Conservation (phyloP, 2,888 invertebrate genomes). For the Cataglyphis cursor region DNA sequence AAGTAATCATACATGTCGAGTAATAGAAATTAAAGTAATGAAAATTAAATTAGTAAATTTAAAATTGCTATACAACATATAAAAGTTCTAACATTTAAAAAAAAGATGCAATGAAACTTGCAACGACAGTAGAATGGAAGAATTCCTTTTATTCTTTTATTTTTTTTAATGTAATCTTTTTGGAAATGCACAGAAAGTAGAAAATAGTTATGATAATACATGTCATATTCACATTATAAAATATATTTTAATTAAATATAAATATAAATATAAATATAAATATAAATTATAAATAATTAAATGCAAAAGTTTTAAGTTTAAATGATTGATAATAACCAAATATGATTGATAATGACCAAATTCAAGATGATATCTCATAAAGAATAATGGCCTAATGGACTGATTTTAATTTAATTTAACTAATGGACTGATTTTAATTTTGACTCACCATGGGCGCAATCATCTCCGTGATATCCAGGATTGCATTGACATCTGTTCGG, state of each 20-base stretch:
- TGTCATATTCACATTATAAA: not conserved
- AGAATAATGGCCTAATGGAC: not conserved
- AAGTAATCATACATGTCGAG: not conserved
- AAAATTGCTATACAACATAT: not conserved
- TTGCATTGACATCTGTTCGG: constrained; percentile 89
- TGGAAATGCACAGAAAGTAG: not conserved
- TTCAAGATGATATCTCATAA: not conserved
- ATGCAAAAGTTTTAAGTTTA: not conserved
- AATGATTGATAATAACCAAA: not conserved
- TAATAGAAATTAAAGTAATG: not conserved
- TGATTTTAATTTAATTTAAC: too few species aligned
- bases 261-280: not conserved
- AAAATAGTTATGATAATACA: not conserved
- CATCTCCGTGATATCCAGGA: constrained; percentile 89
- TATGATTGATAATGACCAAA: not conserved
- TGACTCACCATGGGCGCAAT: constrained; percentile 89
- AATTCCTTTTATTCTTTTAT: not conserved
- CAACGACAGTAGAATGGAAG: not conserved
- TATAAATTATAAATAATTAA: not conserved
- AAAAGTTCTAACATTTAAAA: not conserved
- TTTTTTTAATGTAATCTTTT: not conserved
- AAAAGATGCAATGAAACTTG: not conserved
- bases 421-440: not conserved
- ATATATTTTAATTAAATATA: not conserved
- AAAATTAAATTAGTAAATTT: not conserved